Base-by-base conservation (phyloP, 1,140 invertebrate species). In the Zaprionus capensis region DNA sequence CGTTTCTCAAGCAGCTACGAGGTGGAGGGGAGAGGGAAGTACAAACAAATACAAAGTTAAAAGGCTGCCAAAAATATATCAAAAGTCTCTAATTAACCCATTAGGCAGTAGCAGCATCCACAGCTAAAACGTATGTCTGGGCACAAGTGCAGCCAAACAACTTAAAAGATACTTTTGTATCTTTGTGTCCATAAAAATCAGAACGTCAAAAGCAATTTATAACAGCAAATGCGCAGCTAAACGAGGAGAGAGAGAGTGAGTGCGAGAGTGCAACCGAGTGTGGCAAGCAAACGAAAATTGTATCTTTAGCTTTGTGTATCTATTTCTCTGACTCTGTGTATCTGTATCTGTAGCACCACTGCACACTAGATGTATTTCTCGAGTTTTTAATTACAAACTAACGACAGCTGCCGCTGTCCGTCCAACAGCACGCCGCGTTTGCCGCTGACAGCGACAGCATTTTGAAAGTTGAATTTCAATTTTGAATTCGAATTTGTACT, bases 1-100 rank as follows among this genome's bases (percentile, higher is more conserved):
- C 95, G 95, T 80, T 95, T 94, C 86, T 97, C 96, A 61, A 97
- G 93, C 78, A 96, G 93, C 96, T 96, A 20, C 11, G 9, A 72
- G 12, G 2, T 36, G 9, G 5, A 14, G n/a, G 2, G 46, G 46
- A 41, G 36, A 44, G 41, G 31, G 4, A 34, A 22, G 4, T 14
- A 31, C 63, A 22, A 55, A 44, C 28, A 56, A 20, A 44, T 24
- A 58, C 24, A 28, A 24, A 61, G 28, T 74, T 81, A 64, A 73
- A 61, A 67, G 46, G 28, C 41, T 71, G 72, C 72, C 80, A 77
- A 80, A 81, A 87, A 76, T 71, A 78, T 55, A 62, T 67, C 56
- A 38, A 28, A 46, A 41, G 53, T 80, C 76, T 81, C 83, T 87
- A 80, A 86, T 79, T 79, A 79, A 79, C 62, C 76, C 77, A 79